Evolutionary conservation across 2,888 invertebrate species (phyloP).

Genomic region (Zaprionus lineosus): DNA sequence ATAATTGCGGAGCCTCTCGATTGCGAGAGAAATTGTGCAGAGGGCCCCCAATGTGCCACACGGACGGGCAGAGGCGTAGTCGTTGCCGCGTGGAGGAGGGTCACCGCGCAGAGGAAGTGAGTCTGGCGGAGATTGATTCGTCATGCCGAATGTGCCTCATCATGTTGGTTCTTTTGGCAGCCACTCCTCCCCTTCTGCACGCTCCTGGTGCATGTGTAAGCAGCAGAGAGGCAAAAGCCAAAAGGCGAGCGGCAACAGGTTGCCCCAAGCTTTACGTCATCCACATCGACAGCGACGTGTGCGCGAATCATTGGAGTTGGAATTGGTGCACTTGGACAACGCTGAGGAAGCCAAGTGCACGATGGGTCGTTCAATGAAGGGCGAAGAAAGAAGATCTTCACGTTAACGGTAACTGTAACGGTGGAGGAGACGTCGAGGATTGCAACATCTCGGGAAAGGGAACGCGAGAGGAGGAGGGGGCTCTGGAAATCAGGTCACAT

Average conservation of each 20-base stretch:
- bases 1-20: slow-evolving; percentile 63
- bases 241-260: slow-evolving; percentile 56
- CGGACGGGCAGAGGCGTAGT: slow-evolving; percentile 30
- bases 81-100: not conserved
- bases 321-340: slow-evolving; percentile 75
- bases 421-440: slow-evolving; percentile 27
- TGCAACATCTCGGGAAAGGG: slow-evolving; percentile 47
- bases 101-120: too few relatives aligned
- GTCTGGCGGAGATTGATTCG: too few relatives aligned
- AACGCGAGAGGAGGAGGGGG: not conserved
- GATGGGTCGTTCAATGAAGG: slow-evolving; percentile 21
- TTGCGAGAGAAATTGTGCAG: slow-evolving; percentile 61
- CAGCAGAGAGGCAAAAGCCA: too few relatives aligned
- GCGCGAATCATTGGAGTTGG: slow-evolving; percentile 47
- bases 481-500: slow-evolving; percentile 61
- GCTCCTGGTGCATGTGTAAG: slow-evolving; percentile 1
- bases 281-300: slow-evolving; percentile 25
- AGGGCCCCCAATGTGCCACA: slow-evolving; percentile 16
- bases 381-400: slow-evolving; percentile 33
- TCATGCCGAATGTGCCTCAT: too few relatives aligned
- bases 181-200: not conserved
- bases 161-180: too few relatives aligned
- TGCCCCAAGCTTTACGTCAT: slow-evolving; percentile 71
- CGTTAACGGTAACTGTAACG: slow-evolving; percentile 16
- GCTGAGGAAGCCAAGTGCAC: slow-evolving; percentile 59